Conservation (phyloP, 2,797 vertebrate genomes). For the Acropternis orthonyx region DNA sequence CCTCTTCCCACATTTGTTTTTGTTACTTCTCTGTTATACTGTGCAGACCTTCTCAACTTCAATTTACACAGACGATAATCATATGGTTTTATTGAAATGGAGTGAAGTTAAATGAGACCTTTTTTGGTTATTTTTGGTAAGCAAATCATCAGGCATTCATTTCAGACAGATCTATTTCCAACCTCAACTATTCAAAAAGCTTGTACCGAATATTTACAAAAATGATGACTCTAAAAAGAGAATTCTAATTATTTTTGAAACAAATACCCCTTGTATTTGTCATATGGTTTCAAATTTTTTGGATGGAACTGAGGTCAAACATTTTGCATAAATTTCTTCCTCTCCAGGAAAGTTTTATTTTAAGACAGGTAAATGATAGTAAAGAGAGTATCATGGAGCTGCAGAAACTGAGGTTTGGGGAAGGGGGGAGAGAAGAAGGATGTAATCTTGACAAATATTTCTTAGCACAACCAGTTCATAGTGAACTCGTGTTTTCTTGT, state of each 20-base stretch:
- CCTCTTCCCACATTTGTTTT: fast-evolving
- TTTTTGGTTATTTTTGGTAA: not conserved
- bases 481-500: not conserved
- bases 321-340: not conserved
- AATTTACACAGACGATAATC: not conserved
- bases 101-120: not conserved
- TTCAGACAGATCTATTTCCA: not conserved
- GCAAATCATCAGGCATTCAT: not conserved
- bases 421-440: not conserved
- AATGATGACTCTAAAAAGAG: not conserved
- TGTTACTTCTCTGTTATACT: not conserved
- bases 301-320: not conserved
- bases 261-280: not conserved
- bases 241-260: not conserved
- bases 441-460: not conserved
- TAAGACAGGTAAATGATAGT: not conserved
- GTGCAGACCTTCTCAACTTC: not conserved
- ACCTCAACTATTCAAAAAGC: not conserved
- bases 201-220: not conserved
- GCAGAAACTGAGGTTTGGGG: not conserved
- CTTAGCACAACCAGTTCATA: not conserved
- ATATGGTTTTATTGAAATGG: not conserved
- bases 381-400: not conserved
- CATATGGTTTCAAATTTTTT: not conserved
- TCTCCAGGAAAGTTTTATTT: not conserved